Evolutionary conservation across 30 jellyfish, hydroid and myxozoan genomes (phyloP), one percentile per base, ranked within the genome.

Genomic region (Pseudorhiza aurosa): DNA sequence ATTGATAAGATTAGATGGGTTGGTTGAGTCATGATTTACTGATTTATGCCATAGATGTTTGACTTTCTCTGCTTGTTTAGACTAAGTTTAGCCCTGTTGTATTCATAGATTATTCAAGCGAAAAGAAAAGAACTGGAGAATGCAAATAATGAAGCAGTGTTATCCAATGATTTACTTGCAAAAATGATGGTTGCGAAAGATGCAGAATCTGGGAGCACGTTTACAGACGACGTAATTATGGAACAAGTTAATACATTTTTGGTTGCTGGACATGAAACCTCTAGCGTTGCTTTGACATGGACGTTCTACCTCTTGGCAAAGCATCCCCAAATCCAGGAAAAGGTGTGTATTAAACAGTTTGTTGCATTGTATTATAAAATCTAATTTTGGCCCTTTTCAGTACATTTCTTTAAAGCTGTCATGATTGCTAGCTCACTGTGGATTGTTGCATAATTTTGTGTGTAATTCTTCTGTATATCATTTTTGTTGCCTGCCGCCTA

Each of bases 251-350:
- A 60, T 53, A 72, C 96, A 26, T 87, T 87, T 58, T 59, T 87
- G 92, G 75, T 76, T 9, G 96, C 96, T 40, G 96, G 96, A 8
- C 85, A 77, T 65, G 96, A 87, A 28, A 87, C 96, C 5, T 76
- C 96, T 11, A 76, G 90, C 47, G 87, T 83, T 27, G 85, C 87
- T 3, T 67, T 87, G 33, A 76, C 89, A 18, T 87, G 96, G 96
- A 76, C 84, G n/a, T 59, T 87, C 60, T 77, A 65, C 46, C 72
- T 87, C 12, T 49, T 87, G 55, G 96, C 96, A 40, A 87, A 60
- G 87, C 92, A 87, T 32, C 83, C 72, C 1, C 84, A 58, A 8
- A 46, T 68, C 18, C 96, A 87, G 50, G 82, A 69, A 30, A 76
- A 65, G 47, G 91, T 80, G 55, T 27, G 68, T 58, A 28, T 28